A percentile compares a stretch with the other conserved stretches of the same genome.
These are phyloP conservation scores for Megatriorchis doriae DNA, from an alignment of 2,113 vertebrate genomes.

Conservation along the genomic window DNA sequence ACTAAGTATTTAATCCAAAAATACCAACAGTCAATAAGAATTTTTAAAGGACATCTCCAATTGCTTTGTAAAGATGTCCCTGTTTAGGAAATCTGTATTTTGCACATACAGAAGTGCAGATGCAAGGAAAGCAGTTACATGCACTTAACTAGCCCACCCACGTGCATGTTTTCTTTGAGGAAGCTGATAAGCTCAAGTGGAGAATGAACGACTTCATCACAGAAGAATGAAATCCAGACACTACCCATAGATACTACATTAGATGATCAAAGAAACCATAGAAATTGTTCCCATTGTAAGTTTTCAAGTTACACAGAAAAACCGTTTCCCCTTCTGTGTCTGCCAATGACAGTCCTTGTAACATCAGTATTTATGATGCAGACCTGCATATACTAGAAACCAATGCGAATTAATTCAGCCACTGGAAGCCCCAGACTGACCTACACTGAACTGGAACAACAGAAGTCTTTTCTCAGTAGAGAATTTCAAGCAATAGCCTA, in stretches of 20 bases:
- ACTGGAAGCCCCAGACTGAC: neutral
- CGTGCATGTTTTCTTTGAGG: neutral
- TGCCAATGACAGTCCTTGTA: neutral
- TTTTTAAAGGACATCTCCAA: neutral
- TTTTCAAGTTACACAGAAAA: neutral
- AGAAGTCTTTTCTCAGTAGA: neutral
- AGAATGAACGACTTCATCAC: neutral
- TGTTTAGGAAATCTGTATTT: neutral
- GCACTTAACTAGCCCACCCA: neutral
- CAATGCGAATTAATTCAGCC: neutral
- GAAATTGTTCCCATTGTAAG: neutral
- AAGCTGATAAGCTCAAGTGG: neutral
- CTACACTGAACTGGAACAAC: neutral
- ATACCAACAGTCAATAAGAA: neutral
- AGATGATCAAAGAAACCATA: neutral
- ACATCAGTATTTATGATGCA: neutral
- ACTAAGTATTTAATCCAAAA: neutral
- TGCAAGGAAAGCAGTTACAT: neutral
- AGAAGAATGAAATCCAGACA: neutral
- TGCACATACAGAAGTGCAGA: neutral
- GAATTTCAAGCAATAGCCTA: neutral
- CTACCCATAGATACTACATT: neutral
- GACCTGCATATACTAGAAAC: neutral
- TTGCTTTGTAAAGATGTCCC: neutral
- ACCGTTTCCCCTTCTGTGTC: neutral